Conservation (phyloP, 2,888 invertebrate genomes). For the Aphidius colemani region DNA sequence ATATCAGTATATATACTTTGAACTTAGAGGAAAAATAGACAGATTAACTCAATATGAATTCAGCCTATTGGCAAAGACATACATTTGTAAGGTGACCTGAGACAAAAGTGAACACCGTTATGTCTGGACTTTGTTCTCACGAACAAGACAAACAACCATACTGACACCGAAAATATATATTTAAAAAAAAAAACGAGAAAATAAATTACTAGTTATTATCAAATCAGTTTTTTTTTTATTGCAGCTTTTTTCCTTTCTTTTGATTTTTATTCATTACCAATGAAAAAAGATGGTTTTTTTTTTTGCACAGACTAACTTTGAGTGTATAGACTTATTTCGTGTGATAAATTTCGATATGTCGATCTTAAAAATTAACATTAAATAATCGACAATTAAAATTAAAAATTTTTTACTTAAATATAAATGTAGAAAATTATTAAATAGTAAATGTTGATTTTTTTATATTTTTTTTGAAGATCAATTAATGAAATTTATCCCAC, state of each 20-base stretch:
- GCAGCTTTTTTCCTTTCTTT: neutral
- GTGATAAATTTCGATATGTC: neutral
- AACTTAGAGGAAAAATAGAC: no score
- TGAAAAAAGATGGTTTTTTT: no score
- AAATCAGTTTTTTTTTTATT: neutral
- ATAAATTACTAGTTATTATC: conserved; percentile 1
- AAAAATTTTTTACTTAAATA: no score
- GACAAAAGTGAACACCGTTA: conserved; percentile 42
- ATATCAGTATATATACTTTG: neutral
- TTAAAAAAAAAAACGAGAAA: no score
- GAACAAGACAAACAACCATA: conserved; percentile 34
- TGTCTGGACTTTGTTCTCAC: conserved; percentile 46
- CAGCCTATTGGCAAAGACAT: conserved; percentile 15
- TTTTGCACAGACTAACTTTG: no score
- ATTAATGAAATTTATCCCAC: no score
- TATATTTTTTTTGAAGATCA: no score
- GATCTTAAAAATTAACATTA: neutral
- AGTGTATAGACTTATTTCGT: no score
- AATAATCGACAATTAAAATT: no score
- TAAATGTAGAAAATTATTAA: no score
- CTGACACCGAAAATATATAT: conserved; percentile 3
- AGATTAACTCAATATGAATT: neutral
- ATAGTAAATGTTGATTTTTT: no score
- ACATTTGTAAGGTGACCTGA: conserved; percentile 41
- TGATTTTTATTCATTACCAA: neutral